These are phyloP conservation scores for Aplidium turbinatum DNA, from an alignment of 23 tunicate species.

Conservation along the genomic window DNA sequence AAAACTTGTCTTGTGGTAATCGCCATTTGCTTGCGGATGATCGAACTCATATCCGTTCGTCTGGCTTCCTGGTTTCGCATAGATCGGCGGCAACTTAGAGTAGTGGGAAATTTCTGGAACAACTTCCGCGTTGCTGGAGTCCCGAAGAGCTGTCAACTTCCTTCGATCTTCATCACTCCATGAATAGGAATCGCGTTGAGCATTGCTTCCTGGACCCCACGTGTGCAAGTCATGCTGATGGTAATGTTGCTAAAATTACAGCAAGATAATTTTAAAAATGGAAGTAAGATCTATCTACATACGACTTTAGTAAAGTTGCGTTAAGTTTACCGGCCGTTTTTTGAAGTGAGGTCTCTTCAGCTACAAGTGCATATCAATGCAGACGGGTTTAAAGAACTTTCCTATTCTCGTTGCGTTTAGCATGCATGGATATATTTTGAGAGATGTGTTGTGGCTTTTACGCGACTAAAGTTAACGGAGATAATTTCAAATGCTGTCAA, in stretches of 20 bases:
- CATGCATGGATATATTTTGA: no score
- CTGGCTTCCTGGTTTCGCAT: conserved; percentile 45
- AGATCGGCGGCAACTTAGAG: conserved; percentile 79
- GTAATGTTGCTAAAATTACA: conserved; percentile 80
- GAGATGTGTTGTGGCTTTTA: no score
- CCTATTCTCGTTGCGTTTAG: no score
- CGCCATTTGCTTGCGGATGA: conserved; percentile 1
- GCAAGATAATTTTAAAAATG: no score
- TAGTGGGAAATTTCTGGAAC: conserved; percentile 44
- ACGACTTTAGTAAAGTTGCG: no score
- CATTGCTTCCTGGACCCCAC: conserved; percentile 79
- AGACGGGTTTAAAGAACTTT: no score
- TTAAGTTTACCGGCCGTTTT: no score
- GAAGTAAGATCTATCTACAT: no score
- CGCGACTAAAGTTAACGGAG: no score
- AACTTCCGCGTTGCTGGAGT: conserved; percentile 50
- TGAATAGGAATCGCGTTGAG: conserved; percentile 81
- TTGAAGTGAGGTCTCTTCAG: no score
- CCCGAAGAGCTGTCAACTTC: conserved; percentile 59
- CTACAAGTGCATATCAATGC: no score
- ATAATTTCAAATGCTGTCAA: no score
- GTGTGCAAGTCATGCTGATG: conserved; percentile 57
- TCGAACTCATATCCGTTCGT: conserved; percentile 19
- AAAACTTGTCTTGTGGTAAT: background rate
- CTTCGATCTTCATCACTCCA: conserved; percentile 78